Conservation (phyloP, 2,888 invertebrate genomes). For the Amphipoea oculea region DNA sequence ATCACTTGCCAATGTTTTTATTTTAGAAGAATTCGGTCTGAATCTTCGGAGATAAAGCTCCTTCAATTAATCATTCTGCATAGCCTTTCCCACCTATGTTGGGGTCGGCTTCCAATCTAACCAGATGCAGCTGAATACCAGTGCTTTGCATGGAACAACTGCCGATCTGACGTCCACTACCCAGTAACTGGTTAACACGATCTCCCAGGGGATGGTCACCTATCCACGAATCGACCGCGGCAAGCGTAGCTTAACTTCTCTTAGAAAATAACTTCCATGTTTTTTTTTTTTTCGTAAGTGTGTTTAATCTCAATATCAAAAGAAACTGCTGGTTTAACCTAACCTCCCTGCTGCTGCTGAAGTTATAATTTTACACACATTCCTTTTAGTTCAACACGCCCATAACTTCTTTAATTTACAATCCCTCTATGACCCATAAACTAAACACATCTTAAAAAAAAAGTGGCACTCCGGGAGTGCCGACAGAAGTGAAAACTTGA, state of each 20-base stretch:
- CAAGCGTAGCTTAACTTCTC: background rate
- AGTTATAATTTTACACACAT: background rate
- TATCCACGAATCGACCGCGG: background rate
- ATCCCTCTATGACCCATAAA: conserved; percentile 28
- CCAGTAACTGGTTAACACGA: background rate
- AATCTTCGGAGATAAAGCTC: background rate
- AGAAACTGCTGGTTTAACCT: background rate
- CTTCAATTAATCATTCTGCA: background rate
- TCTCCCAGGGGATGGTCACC: background rate
- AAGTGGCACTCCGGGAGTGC: background rate
- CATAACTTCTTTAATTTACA: conserved; percentile 8
- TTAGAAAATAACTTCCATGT: background rate
- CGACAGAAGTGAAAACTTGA: too few species aligned
- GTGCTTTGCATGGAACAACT: background rate
- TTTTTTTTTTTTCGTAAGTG: too few species aligned
- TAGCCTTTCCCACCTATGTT: background rate
- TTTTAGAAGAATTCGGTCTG: background rate
- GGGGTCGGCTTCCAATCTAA: background rate
- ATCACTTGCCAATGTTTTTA: background rate
- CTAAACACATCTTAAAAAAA: conserved; percentile 3
- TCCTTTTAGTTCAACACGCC: background rate
- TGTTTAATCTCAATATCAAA: background rate
- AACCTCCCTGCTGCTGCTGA: background rate
- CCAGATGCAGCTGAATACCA: background rate
- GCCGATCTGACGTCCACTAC: background rate